phyloP scores from a whole-genome alignment of 2,797 vertebrate genomes.

The Sebastes ruberrimus region DNA sequence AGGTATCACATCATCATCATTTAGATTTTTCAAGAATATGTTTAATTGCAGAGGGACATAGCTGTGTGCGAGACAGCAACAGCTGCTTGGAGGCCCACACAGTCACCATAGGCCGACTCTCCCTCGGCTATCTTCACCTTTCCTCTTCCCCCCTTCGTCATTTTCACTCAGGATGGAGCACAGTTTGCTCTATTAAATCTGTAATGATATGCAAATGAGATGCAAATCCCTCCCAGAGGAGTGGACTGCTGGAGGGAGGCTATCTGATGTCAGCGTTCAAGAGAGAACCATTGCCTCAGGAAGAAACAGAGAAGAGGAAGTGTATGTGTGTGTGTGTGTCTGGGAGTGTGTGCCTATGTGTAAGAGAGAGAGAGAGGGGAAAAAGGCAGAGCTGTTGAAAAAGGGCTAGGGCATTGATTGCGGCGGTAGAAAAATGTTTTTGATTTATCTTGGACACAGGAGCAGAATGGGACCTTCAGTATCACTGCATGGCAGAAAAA shows the following conservation, averaged over 20 bases:
- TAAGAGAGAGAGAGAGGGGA: conserved; percentile 19
- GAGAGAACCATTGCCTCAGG: conserved; percentile 67
- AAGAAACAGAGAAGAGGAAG: conserved; percentile 37
- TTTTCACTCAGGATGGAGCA: conserved; percentile 66
- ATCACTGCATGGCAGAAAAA: conserved; percentile 66
- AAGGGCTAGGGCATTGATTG: conserved; percentile 68
- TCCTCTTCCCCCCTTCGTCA: conserved; percentile 47
- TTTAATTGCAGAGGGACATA: conserved; percentile 34
- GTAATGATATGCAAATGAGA: conserved; percentile 81
- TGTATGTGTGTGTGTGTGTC: conserved; percentile 19
- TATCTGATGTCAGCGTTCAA: conserved; percentile 84
- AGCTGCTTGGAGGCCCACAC: conserved; percentile 45
- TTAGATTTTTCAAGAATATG: conserved; percentile 5
- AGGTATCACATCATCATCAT: neutral
- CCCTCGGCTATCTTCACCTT: conserved; percentile 50
- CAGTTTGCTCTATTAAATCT: conserved; percentile 80
- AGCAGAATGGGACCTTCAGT: conserved; percentile 74
- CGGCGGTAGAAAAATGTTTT: conserved; percentile 75
- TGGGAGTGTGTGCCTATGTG: conserved; percentile 8
- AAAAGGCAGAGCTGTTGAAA: conserved; percentile 41
- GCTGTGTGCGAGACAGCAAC: conserved; percentile 18
- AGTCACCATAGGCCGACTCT: conserved; percentile 36
- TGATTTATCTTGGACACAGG: conserved; percentile 76
- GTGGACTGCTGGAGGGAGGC: conserved; percentile 76
- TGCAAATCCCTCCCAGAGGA: conserved; percentile 81